Evolutionary conservation across 2,797 vertebrate genomes (phyloP), one percentile per base, ranked within the genome.

Genomic region (Vespertilio murinus): DNA sequence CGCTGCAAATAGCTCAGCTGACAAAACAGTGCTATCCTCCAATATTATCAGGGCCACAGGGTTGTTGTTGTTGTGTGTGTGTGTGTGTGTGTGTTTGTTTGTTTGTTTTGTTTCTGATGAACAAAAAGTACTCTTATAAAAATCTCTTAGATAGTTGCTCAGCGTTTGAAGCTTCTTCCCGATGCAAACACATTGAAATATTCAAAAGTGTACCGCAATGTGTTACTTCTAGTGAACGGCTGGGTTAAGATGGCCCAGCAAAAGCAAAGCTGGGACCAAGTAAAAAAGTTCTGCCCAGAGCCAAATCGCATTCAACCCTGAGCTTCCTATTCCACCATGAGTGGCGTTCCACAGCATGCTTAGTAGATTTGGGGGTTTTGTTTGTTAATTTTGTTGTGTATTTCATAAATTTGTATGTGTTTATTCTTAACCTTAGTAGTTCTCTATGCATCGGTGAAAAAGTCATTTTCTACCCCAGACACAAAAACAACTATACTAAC

Each of bases 171-270:
- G 38, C 0, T 73, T 94, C 56, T 84, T 88, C 67, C 54, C 73
- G 93, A 83, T 42, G 45, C 89, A 92, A 94, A 86, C n/a, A 10
- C 12, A 52, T 45, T 35, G 77, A 90, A 88, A 75, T 84, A 92
- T 81, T 95, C 25, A 90, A 42, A 77, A 42, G 20, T 74, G 91
- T 83, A 78, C 35, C 5, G 78, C 8, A 80, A 61, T 67, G 40
- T 40, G 5, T 90, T 91, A 84, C 30, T 8, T 81, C 52, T 70
- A 23, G 79, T 83, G 90, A 94, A 89, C 25, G 4, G 30, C 22
- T 88, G 52, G 93, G 61, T 91, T 95, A 65, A 80, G 67, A 95
- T 56, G 17, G 4, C 67, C 96, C 67, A 84, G n/a, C 81, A 81
- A 69, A 84, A 70, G 14, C 54, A 86, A 75, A 81, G 28, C 73